Percentiles rank a stretch among this genome's conserved stretches.
phyloP scores from a whole-genome alignment of 2,797 vertebrate genomes.

The Chaetophractus vellerosus region DNA sequence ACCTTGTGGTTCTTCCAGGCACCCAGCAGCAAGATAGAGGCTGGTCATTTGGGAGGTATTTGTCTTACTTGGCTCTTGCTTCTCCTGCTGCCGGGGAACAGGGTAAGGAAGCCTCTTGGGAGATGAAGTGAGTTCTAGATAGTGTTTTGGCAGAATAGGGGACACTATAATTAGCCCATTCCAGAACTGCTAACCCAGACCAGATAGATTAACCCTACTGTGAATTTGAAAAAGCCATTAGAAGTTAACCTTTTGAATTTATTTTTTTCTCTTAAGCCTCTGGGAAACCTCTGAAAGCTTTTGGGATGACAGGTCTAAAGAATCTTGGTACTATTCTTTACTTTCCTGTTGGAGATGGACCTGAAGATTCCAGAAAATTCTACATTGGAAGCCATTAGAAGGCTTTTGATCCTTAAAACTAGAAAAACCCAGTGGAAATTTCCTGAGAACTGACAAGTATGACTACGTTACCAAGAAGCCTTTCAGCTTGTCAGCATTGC shows the following conservation, averaged over 20 bases:
- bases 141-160: conserved; percentile 77
- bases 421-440: conserved; percentile 50
- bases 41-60: conserved; percentile 59
- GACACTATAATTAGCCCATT: conserved; percentile 84
- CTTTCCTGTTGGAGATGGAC: conserved; percentile 25
- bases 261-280: conserved; percentile 14
- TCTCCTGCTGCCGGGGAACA: conserved; percentile 70
- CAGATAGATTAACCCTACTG: conserved; percentile 44
- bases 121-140: conserved; percentile 77
- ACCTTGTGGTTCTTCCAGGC: conserved; percentile 18
- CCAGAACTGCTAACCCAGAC: conserved; percentile 65
- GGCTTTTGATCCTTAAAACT: conserved; percentile 41
- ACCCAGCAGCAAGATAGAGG: conserved; percentile 41
- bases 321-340: neutral
- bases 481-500: conserved; percentile 39
- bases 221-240: conserved; percentile 62
- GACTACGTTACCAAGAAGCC: conserved; percentile 12
- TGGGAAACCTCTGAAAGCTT: conserved; percentile 52
- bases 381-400: conserved; percentile 53
- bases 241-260: conserved; percentile 60
- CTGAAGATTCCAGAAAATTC: conserved; percentile 23
- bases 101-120: conserved; percentile 77
- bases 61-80: conserved; percentile 71
- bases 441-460: conserved; percentile 10
- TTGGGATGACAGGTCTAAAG: conserved; percentile 13